A percentile compares a stretch with the other conserved stretches of the same genome.
phyloP scores from a whole-genome alignment of 2,888 invertebrate species.

The Dolichopus griseipennis region DNA sequence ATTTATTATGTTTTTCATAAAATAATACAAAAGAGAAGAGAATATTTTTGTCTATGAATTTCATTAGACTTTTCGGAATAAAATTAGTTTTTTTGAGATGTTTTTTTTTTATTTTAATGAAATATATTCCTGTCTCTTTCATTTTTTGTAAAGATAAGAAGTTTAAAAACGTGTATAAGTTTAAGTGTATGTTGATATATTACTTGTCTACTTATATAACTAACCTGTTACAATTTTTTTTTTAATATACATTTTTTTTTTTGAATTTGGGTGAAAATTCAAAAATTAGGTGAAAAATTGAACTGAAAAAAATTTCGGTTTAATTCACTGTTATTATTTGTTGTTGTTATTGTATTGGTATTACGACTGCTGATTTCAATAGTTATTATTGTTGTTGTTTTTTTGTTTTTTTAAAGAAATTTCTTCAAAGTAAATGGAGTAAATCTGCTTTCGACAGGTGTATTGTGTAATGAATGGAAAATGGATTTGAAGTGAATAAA shows the following conservation, averaged over 20 bases:
- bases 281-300: too few species aligned
- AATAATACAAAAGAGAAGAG: too few species aligned
- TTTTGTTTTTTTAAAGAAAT: too few species aligned
- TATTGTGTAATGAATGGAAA: neutral
- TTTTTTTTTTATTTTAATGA: too few species aligned
- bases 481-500: neutral
- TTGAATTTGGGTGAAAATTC: neutral
- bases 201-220: neutral
- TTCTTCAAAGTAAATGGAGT: conserved; percentile 1
- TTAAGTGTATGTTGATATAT: too few species aligned
- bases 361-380: neutral
- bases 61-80: too few species aligned
- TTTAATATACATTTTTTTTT: neutral
- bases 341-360: neutral
- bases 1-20: too few species aligned
- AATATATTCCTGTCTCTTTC: too few species aligned
- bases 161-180: too few species aligned
- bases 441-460: neutral
- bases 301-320: neutral
- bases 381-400: neutral
- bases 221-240: neutral
- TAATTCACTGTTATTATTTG: neutral
- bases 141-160: too few species aligned
- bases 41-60: too few species aligned
- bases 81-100: too few species aligned